A percentile compares a stretch with the other conserved stretches of the same genome.
phyloP scores from a whole-genome alignment of 2,113 vertebrate genomes.

The Chrysochloris asiatica region DNA sequence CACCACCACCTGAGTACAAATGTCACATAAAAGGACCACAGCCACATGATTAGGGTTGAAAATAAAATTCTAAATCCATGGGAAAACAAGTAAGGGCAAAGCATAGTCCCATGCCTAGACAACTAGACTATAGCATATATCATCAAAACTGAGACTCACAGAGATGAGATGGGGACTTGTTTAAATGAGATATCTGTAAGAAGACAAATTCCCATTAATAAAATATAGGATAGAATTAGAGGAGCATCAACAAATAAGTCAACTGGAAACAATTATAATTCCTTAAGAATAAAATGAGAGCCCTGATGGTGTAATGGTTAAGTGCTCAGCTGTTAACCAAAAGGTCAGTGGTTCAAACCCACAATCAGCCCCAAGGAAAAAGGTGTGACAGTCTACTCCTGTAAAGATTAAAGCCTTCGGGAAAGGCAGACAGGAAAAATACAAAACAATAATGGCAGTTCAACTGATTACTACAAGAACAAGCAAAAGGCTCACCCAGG shows the following conservation, averaged over 20 bases:
- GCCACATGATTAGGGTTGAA: neutral
- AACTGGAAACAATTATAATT: neutral
- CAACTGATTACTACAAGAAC: too few species aligned
- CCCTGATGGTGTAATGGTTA: too few species aligned
- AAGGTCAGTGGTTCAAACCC: too few species aligned
- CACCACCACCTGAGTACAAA: too few species aligned
- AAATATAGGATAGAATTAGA: neutral
- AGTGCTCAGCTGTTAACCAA: too few species aligned
- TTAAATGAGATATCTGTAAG: neutral
- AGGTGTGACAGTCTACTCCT: too few species aligned
- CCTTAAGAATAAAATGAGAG: too few species aligned
- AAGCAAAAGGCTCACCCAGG: too few species aligned
- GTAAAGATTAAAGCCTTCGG: too few species aligned
- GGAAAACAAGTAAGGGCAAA: neutral
- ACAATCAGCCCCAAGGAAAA: too few species aligned
- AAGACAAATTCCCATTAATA: neutral
- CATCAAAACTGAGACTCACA: neutral
- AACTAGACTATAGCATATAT: neutral
- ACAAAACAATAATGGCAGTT: too few species aligned
- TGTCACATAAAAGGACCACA: neutral
- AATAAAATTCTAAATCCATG: neutral
- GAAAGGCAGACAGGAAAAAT: too few species aligned
- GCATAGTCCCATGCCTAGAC: neutral
- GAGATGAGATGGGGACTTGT: neutral
- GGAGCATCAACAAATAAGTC: neutral